Percentiles rank a stretch among this genome's conserved stretches.
Evolutionary conservation across 1,140 invertebrate species (phyloP).

Genomic region (Papilio polytes): DNA sequence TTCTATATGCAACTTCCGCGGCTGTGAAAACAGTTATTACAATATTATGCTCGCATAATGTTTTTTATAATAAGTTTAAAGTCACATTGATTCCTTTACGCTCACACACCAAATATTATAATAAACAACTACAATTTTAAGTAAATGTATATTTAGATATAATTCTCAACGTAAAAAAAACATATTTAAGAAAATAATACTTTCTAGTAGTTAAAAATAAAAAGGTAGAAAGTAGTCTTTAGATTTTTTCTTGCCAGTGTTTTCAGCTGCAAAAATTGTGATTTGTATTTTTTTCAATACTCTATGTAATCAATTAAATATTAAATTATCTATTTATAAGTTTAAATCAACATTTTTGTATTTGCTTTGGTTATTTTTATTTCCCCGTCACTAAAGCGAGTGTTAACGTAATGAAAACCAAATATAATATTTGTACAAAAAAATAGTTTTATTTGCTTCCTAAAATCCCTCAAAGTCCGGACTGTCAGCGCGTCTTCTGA

Average conservation of each 20-base stretch:
- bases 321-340: neutral
- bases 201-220: neutral
- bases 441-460: constrained; percentile 27
- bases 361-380: neutral
- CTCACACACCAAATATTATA: neutral
- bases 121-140: neutral
- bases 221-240: neutral
- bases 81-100: neutral
- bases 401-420: constrained; percentile 23
- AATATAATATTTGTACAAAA: constrained; percentile 24
- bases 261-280: neutral
- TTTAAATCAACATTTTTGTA: neutral
- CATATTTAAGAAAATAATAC: neutral
- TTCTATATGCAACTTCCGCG: neutral
- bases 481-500: constrained; percentile 35
- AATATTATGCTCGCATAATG: neutral
- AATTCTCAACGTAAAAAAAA: neutral
- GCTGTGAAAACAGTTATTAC: neutral
- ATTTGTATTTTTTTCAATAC: neutral
- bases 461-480: constrained; percentile 38
- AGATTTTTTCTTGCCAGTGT: neutral
- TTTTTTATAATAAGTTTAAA: neutral
- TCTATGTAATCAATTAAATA: neutral
- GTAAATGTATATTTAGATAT: neutral
- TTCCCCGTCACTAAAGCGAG: neutral